Conservation (phyloP, 1,140 invertebrate genomes). For the Zaprionus lachaisei region DNA sequence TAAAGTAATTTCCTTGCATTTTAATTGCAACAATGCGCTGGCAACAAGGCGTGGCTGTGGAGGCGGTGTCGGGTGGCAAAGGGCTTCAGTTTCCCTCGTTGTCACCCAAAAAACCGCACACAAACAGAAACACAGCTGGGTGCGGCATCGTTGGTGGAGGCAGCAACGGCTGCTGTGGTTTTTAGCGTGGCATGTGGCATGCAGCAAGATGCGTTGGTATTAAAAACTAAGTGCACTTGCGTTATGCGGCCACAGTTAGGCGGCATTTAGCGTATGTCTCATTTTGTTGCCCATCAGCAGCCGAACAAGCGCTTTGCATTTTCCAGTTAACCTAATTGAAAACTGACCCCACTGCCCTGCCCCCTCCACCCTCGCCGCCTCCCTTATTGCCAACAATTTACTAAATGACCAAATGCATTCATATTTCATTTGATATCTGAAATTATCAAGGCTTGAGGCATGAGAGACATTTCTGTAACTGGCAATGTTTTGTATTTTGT, state of each 20-base stretch:
- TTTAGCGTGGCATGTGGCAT: slow-evolving; percentile 5
- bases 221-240: slow-evolving; percentile 7
- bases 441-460: not conserved
- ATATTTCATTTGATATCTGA: slow-evolving; percentile 10
- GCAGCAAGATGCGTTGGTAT: not conserved
- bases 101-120: slow-evolving; percentile 22
- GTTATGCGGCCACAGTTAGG: not conserved
- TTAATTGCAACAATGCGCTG: slow-evolving; percentile 64
- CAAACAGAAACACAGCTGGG: slow-evolving; percentile 17
- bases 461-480: not conserved
- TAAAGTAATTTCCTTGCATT: slow-evolving; percentile 60
- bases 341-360: slow-evolving; percentile 29
- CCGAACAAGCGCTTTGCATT: slow-evolving; percentile 3
- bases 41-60: slow-evolving; percentile 30
- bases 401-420: slow-evolving; percentile 41
- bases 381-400: slow-evolving; percentile 20
- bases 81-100: not conserved
- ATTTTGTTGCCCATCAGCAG: not conserved
- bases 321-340: slow-evolving; percentile 62
- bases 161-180: not conserved
- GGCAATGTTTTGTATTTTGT: not conserved
- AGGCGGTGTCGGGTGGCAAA: not conserved
- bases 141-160: too few species aligned
- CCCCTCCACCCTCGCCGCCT: not conserved
- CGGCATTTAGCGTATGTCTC: not conserved